These are phyloP conservation scores for Halocaridina rubra DNA, from an alignment of 2,888 invertebrate genomes.

Conservation along the genomic window DNA sequence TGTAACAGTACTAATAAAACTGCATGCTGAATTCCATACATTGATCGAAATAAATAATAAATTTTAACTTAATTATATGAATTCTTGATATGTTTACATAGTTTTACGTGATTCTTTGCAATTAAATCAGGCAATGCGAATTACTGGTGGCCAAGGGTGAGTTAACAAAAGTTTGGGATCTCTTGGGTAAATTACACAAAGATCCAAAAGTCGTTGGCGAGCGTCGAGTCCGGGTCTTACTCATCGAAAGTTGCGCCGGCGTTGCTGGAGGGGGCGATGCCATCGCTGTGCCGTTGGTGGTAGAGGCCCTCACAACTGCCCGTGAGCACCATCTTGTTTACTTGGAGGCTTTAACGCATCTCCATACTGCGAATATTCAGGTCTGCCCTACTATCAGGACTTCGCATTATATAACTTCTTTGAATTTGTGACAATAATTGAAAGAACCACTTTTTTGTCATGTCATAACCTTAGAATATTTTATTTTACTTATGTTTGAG, in stretches of 20 bases:
- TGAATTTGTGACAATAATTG: not conserved
- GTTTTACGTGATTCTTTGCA: too few species aligned
- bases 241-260: constrained; percentile 44
- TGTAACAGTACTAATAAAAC: too few species aligned
- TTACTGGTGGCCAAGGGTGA: constrained; percentile 50
- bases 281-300: constrained; percentile 72
- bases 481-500: not conserved
- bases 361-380: constrained; percentile 83
- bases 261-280: constrained; percentile 60
- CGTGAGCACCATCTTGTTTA: constrained; percentile 82
- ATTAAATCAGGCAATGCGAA: constrained; percentile 41
- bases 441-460: not conserved
- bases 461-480: not conserved
- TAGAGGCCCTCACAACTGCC: constrained; percentile 80
- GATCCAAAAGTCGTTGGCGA: constrained; percentile 37
- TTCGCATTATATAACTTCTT: not conserved
- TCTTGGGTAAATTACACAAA: constrained; percentile 29
- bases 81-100: too few species aligned
- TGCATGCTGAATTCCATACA: too few species aligned
- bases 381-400: constrained; percentile 65
- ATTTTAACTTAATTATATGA: too few species aligned
- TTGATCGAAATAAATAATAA: too few species aligned
- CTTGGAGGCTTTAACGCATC: constrained; percentile 79
- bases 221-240: constrained; percentile 35
- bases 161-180: constrained; percentile 35